These are phyloP conservation scores for Nicator chloris DNA, from an alignment of 2,113 vertebrate genomes.

Conservation along the genomic window DNA sequence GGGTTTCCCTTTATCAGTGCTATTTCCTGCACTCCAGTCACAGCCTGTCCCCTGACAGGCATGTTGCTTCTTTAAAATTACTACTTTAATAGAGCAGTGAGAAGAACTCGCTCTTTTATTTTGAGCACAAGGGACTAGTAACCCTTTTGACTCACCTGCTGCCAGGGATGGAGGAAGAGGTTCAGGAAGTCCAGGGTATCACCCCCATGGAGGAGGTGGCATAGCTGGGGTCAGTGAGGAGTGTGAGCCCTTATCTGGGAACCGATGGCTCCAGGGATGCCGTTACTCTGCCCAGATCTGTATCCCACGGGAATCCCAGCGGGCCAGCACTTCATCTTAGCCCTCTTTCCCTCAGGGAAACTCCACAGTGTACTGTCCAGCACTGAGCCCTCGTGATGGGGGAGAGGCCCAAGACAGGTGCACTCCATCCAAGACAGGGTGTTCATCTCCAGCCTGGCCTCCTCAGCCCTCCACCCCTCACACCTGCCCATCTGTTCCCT, in stretches of 20 bases:
- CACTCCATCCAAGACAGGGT: background rate
- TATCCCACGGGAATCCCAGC: background rate
- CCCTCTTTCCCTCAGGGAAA: background rate
- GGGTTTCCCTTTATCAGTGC: conserved; percentile 8
- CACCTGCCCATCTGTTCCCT: background rate
- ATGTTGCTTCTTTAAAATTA: background rate
- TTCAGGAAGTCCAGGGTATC: background rate
- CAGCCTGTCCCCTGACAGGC: background rate
- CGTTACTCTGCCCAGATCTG: background rate
- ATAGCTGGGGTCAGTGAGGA: background rate
- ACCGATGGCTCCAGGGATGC: fast-evolving
- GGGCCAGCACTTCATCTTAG: background rate
- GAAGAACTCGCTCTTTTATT: background rate
- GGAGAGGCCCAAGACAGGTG: background rate
- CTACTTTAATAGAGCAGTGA: background rate
- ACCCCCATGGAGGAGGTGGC: background rate
- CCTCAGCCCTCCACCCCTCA: background rate
- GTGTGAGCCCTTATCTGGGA: background rate
- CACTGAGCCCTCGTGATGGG: fast-evolving
- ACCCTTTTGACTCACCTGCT: background rate
- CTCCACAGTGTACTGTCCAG: fast-evolving
- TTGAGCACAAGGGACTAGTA: background rate
- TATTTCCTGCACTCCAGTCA: background rate
- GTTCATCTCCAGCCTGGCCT: background rate
- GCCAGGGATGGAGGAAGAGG: background rate